Evolutionary conservation across 2,113 vertebrate genomes (phyloP).

Genomic region (Thryonomys swinderianus): DNA sequence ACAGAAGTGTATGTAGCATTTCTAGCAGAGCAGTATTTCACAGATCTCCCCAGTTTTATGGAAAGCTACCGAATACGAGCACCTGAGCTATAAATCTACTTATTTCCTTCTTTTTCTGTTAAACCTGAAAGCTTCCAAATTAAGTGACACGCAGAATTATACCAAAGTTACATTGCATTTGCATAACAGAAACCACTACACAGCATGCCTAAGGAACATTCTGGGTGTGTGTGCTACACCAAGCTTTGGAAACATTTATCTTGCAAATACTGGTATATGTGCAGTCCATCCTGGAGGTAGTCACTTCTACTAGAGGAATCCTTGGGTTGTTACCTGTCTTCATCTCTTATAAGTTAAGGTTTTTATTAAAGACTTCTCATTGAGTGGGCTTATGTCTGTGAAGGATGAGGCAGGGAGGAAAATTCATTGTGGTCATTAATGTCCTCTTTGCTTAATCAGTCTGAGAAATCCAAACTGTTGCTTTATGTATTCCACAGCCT

Average conservation of each 20-base stretch:
- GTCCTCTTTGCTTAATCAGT: neutral
- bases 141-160: neutral
- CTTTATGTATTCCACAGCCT: neutral
- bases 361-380: conserved; percentile 10
- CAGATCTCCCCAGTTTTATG: neutral
- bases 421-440: conserved; percentile 41
- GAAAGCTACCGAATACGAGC: neutral
- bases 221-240: neutral
- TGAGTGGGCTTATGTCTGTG: neutral
- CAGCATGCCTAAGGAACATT: neutral
- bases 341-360: neutral
- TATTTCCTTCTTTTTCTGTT: neutral
- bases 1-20: neutral
- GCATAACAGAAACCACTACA: neutral
- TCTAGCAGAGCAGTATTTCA: neutral
- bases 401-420: neutral
- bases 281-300: neutral
- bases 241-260: conserved; percentile 3
- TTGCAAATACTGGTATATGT: neutral
- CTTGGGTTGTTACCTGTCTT: neutral
- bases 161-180: neutral
- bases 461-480: neutral
- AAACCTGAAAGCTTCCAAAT: neutral
- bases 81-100: neutral
- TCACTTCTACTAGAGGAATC: neutral